phyloP scores from a whole-genome alignment of 2,113 vertebrate genomes.

The Epinephelus moara region DNA sequence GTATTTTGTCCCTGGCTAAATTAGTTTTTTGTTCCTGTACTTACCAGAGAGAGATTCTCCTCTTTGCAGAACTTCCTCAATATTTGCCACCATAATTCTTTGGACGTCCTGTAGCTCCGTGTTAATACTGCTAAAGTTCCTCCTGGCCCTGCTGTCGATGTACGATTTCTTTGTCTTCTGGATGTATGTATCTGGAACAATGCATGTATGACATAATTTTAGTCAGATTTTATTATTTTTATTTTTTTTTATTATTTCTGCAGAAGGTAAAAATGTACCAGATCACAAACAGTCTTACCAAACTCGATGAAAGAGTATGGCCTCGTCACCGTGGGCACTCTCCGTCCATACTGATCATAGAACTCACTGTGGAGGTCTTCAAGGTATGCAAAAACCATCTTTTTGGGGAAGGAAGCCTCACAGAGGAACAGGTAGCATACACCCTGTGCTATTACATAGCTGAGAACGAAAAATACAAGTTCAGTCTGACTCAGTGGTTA shows the following conservation, averaged over 20 bases:
- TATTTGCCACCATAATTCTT: conserved; percentile 99
- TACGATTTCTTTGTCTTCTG: conserved; percentile 97
- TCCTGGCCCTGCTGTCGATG: conserved; percentile 92
- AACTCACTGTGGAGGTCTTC: conserved; percentile 95
- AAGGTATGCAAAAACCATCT: conserved; percentile 93
- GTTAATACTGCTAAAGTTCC: conserved; percentile 94
- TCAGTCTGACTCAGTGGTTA: not conserved
- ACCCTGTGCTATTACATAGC: conserved; percentile 94
- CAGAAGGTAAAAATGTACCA: not conserved
- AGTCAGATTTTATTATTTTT: not conserved
- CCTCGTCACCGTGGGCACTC: conserved; percentile 91
- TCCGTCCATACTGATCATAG: conserved; percentile 93
- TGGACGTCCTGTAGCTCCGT: conserved; percentile 98
- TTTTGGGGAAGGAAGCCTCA: conserved; percentile 93
- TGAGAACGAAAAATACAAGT: conserved; percentile 31
- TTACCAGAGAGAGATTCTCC: conserved; percentile 96
- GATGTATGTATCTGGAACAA: conserved; percentile 93
- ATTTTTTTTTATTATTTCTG: not conserved
- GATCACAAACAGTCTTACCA: conserved; percentile 80
- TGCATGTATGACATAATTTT: not conserved
- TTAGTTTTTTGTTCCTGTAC: not conserved
- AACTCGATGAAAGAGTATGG: conserved; percentile 99
- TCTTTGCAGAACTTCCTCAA: conserved; percentile 95
- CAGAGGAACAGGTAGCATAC: conserved; percentile 95
- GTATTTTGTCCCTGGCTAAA: not conserved